Evolutionary conservation across 2,113 vertebrate genomes (phyloP).

Genomic region (Aphyosemion australe): DNA sequence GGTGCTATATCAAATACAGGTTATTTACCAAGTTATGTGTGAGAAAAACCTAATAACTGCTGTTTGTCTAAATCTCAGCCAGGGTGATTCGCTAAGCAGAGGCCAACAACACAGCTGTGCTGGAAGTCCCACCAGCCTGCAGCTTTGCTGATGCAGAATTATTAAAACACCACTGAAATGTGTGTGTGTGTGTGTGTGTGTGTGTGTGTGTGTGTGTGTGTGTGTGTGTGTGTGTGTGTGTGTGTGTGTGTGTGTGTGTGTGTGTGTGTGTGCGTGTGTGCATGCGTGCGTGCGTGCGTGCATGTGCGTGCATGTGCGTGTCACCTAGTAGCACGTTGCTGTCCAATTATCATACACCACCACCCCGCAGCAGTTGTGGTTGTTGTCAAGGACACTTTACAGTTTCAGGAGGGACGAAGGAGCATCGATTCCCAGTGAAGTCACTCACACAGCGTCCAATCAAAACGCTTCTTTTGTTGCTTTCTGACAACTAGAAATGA

Average conservation of each 20-base stretch:
- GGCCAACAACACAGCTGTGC: slow-evolving; percentile 39
- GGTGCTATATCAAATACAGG: no score
- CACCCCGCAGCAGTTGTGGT: slow-evolving; percentile 12
- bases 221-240: not conserved
- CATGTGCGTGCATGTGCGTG: not conserved
- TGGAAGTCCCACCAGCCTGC: slow-evolving; percentile 36
- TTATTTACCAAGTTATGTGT: no score
- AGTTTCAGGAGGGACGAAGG: not conserved
- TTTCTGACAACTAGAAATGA: no score
- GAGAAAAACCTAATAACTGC: not conserved
- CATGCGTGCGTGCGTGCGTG: not conserved
- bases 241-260: not conserved
- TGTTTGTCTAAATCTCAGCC: slow-evolving; percentile 6
- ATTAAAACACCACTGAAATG: slow-evolving; percentile 6
- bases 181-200: not conserved
- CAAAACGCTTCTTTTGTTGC: no score
- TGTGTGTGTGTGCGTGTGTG: not conserved
- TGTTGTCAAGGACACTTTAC: slow-evolving; percentile 8
- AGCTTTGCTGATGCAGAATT: slow-evolving; percentile 41
- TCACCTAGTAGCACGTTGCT: slow-evolving; percentile 14
- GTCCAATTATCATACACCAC: slow-evolving; percentile 42
- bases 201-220: not conserved
- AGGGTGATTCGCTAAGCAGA: slow-evolving; percentile 59
- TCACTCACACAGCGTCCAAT: not conserved
- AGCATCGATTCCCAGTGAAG: not conserved